These are phyloP conservation scores for Tyrophagus putrescentiae DNA, from an alignment of 1,140 invertebrate species.

Conservation along the genomic window DNA sequence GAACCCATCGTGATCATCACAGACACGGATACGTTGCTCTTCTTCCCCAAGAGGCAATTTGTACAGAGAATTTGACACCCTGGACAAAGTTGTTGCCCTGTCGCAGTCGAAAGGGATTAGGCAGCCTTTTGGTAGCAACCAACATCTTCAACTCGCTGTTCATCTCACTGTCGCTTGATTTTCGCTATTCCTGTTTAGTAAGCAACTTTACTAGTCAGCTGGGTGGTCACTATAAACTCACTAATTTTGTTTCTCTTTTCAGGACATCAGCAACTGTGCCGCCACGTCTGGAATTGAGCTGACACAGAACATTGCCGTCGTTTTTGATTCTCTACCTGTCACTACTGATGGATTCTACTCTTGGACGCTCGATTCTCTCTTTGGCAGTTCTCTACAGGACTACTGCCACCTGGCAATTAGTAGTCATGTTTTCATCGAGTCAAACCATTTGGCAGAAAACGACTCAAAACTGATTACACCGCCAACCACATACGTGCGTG, in stretches of 20 bases:
- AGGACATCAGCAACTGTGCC: slow-evolving; percentile 43
- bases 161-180: slow-evolving; percentile 73
- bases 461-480: no score
- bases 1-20: neutral
- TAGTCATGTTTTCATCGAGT: slow-evolving; percentile 67
- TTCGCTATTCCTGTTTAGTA: slow-evolving; percentile 57
- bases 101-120: slow-evolving; percentile 51
- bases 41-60: slow-evolving; percentile 84
- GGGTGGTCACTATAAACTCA: no score
- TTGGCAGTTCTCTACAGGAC: slow-evolving; percentile 60
- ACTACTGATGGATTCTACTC: slow-evolving; percentile 29
- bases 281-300: slow-evolving; percentile 50
- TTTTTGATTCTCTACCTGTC: slow-evolving; percentile 51
- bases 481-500: no score
- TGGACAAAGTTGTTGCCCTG: slow-evolving; percentile 94
- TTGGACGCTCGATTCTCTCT: slow-evolving; percentile 71
- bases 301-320: slow-evolving; percentile 63
- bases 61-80: slow-evolving; percentile 95
- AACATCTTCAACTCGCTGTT: slow-evolving; percentile 83
- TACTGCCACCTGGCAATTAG: slow-evolving; percentile 58
- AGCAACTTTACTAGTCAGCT: no score
- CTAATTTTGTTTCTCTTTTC: slow-evolving; percentile 11
- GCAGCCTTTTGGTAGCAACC: slow-evolving; percentile 68
- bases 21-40: slow-evolving; percentile 43
- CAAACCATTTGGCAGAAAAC: slow-evolving; percentile 42